phyloP scores from a whole-genome alignment of 2,113 vertebrate genomes.

The Mesoclemmys tuberculata region DNA sequence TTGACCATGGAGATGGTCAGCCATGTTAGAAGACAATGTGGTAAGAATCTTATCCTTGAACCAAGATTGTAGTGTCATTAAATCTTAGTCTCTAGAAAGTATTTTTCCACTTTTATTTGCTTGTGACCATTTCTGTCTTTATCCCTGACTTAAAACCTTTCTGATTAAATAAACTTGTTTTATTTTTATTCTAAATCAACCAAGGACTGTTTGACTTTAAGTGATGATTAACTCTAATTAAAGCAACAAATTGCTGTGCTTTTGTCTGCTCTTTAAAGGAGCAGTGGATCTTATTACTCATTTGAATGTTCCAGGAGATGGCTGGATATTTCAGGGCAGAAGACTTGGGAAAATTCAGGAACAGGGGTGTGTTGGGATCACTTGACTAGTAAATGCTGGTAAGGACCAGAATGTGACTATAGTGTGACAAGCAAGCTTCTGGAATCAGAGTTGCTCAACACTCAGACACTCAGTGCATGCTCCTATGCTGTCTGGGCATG shows the following conservation, averaged over 20 bases:
- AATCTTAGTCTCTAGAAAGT: no score
- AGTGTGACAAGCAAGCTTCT: background rate
- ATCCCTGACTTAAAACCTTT: background rate
- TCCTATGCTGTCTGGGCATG: background rate
- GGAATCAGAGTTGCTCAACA: background rate
- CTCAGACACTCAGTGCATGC: background rate
- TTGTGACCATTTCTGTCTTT: no score
- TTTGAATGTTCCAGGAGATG: no score
- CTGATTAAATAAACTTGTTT: background rate
- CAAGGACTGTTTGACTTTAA: background rate
- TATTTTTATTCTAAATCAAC: background rate
- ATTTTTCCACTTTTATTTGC: no score
- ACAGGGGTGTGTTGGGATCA: background rate
- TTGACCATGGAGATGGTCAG: no score
- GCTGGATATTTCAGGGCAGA: background rate
- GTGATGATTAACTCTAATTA: background rate
- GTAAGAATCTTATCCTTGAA: no score
- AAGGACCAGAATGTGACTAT: no score
- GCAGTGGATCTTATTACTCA: background rate
- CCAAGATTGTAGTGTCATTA: no score
- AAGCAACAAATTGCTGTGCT: background rate
- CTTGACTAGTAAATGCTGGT: background rate
- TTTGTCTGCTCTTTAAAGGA: background rate
- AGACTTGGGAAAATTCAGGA: background rate
- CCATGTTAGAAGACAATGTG: no score